phyloP scores from a whole-genome alignment of 2,113 vertebrate genomes.

The Lamprotornis superbus region DNA sequence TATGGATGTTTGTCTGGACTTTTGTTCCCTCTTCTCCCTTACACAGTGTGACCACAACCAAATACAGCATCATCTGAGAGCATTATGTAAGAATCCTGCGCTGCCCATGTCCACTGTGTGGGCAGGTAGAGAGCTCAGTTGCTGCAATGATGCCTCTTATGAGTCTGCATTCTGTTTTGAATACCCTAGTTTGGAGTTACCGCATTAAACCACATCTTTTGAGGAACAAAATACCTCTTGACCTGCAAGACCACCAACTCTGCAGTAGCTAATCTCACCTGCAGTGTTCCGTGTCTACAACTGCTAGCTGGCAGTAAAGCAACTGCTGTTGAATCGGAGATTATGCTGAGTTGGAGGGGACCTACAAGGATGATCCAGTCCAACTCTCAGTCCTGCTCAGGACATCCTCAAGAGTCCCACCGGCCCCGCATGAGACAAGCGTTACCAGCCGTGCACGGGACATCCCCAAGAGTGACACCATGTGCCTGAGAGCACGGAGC shows the following conservation, averaged over 20 bases:
- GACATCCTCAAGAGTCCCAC: background rate
- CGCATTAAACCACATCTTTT: background rate
- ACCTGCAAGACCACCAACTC: background rate
- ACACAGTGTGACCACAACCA: background rate
- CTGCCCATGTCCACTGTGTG: background rate
- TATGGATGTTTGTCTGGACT: background rate
- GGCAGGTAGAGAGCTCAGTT: background rate
- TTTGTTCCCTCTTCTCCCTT: background rate
- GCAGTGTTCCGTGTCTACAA: fast-evolving
- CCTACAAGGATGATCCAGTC: no score
- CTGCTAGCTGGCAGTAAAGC: background rate
- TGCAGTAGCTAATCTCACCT: fast-evolving
- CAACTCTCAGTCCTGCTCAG: background rate
- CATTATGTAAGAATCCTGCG: fast-evolving
- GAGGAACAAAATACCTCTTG: background rate
- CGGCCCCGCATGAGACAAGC: no score
- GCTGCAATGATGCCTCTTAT: fast-evolving
- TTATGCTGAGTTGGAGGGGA: background rate
- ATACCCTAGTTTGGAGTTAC: fast-evolving
- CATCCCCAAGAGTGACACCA: no score
- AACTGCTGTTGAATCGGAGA: background rate
- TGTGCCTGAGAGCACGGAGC: background rate
- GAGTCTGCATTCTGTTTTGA: background rate
- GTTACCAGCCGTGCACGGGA: no score
- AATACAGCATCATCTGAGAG: background rate